Base-by-base conservation (phyloP, 92 coral and sea anemone species). In the Pocillopora meandrina region DNA sequence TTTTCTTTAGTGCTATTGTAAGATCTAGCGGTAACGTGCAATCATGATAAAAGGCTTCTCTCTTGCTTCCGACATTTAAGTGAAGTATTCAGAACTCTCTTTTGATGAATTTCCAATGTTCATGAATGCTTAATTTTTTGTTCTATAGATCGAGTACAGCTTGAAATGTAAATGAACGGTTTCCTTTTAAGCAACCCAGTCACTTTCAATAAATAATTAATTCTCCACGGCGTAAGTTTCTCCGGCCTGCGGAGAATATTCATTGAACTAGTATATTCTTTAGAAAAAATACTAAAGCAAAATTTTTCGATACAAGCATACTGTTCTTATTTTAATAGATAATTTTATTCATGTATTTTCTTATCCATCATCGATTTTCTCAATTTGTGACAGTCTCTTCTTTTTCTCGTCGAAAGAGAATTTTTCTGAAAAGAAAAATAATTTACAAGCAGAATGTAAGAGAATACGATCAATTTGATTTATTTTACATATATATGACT, bases 391-490 rank as follows among this genome's bases (percentile, higher is more conserved):
- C 71, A 16, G 23, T 23, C 61, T 23, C 57, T 62, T 73, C 74
- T 9, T 74, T 26, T 58, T 47, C 85, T 71, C 85, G 85, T 71
- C 74, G 64, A 83, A 63, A 71, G 86, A 17, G 34, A 64, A 62
- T 72, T 74, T 83, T 83, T 62, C 80, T 47, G 65, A 52, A 74
- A 74, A 74, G 80, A 83, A 83, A 83, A 83, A 83, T 83, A 83
- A 83, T 83, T 83, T 83, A 83, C 86, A 83, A 73, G 80, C 73
- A 83, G 72, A 83, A 74, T 83, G 52, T 83, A 83, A 49, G 86
- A 82, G 86, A 82, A 82, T 82, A 82, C 62, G 80, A 83, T 83
- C 86, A 83, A 83, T 83, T 74, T 83, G 86, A 62, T 83, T 82
- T 74, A 73, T 83, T 83, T 83, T 83, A 83, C 86, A 83, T 74